A percentile compares a stretch with the other conserved stretches of the same genome.
phyloP scores from a whole-genome alignment of 2,113 vertebrate genomes.

The Pachycephala philippinensis region DNA sequence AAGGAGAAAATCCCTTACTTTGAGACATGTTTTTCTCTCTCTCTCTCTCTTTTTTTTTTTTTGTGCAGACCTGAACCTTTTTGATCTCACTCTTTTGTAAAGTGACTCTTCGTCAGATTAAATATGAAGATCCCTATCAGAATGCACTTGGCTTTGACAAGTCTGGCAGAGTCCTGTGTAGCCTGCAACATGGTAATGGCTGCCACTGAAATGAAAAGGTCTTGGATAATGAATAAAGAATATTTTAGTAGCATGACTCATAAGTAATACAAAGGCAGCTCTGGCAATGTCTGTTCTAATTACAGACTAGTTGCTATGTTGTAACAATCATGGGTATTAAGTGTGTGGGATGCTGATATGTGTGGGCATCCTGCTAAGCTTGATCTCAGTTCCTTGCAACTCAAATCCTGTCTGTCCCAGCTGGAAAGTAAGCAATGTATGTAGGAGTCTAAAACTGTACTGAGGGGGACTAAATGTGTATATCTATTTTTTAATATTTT shows the following conservation, averaged over 20 bases:
- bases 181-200: not conserved
- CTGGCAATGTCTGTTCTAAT: constrained; percentile 23
- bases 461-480: not conserved
- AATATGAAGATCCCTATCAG: constrained; percentile 29
- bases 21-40: not conserved
- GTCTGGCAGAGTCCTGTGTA: not conserved
- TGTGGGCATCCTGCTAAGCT: not conserved
- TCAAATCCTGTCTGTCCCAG: not conserved
- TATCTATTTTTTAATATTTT: not conserved
- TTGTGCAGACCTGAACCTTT: not conserved
- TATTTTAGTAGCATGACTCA: constrained; percentile 49
- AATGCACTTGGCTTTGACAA: constrained; percentile 38
- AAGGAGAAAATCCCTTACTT: not conserved
- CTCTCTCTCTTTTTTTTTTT: not conserved
- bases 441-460: not conserved
- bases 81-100: constrained; percentile 27
- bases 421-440: not conserved
- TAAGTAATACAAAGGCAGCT: constrained; percentile 41
- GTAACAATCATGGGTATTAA: not conserved
- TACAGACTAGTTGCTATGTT: not conserved
- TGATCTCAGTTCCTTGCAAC: not conserved
- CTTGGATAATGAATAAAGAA: constrained; percentile 4
- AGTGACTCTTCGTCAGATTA: constrained; percentile 7
- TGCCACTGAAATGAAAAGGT: constrained; percentile 15
- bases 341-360: constrained; percentile 22